A percentile compares a stretch with the other conserved stretches of the same genome.
Evolutionary conservation across 1,140 invertebrate genomes (phyloP).

Genomic region (Anadara kagoshimensis): DNA sequence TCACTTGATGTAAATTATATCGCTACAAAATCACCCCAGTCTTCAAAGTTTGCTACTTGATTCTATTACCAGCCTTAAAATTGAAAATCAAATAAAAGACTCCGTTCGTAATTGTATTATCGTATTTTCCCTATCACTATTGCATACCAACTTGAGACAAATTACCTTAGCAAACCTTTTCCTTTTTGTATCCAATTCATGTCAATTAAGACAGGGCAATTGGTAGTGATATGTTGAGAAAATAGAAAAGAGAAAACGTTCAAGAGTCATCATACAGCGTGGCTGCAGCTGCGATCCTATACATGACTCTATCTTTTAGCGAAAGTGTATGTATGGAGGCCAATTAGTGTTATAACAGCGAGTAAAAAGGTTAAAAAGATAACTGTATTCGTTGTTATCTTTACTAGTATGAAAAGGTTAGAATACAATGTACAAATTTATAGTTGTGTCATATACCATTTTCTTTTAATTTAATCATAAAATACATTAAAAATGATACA

Average conservation of each 20-base stretch:
- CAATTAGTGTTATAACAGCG: not conserved
- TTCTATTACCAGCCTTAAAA: constrained; percentile 2
- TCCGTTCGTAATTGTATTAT: constrained; percentile 36
- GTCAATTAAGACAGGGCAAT: constrained; percentile 38
- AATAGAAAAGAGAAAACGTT: constrained; percentile 21
- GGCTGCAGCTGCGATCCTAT: constrained; percentile 31
- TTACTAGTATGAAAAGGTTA: not conserved
- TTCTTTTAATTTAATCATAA: too few relatives aligned
- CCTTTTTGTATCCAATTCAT: constrained; percentile 46
- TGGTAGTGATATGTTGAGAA: constrained; percentile 22
- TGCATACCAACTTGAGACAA: constrained; percentile 33
- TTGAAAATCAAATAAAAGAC: constrained; percentile 41
- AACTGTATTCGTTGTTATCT: constrained; percentile 1
- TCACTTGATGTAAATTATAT: too few relatives aligned
- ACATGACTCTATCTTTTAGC: constrained; percentile 1
- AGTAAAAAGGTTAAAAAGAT: not conserved
- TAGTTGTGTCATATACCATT: too few relatives aligned
- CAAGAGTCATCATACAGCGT: constrained; percentile 30
- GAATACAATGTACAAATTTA: too few relatives aligned
- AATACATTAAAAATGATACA: too few relatives aligned
- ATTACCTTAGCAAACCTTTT: constrained; percentile 31
- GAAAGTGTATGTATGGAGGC: not conserved
- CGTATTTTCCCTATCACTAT: constrained; percentile 40
- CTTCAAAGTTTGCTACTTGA: not conserved
- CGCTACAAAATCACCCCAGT: too few relatives aligned